Evolutionary conservation across 2,797 vertebrate genomes (phyloP).

Genomic region (Anabacerthia variegaticeps): DNA sequence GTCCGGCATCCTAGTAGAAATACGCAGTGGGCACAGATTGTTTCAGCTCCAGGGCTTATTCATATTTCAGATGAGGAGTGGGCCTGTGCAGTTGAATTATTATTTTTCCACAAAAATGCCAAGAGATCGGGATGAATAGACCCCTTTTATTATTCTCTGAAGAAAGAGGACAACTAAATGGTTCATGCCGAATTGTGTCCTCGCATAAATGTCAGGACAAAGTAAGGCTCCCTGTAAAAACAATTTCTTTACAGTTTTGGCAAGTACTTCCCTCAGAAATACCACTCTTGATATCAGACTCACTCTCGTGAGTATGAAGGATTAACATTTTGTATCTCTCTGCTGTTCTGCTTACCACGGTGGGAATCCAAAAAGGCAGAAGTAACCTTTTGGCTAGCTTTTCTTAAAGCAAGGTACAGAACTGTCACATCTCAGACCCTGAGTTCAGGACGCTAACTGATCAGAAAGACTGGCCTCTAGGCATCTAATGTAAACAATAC

Average conservation of each 20-base stretch:
- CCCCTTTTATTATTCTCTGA: slow-evolving; percentile 62
- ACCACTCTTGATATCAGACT: slow-evolving; percentile 5
- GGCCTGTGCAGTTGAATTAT: slow-evolving; percentile 51
- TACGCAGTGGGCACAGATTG: slow-evolving; percentile 50
- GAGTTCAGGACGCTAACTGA: neutral
- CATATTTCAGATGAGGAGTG: slow-evolving; percentile 66
- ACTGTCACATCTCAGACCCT: neutral
- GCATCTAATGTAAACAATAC: neutral
- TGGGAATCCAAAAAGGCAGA: neutral
- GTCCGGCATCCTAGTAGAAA: neutral
- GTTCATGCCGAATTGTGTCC: slow-evolving; percentile 36
- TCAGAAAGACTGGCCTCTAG: neutral
- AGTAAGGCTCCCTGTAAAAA: slow-evolving; percentile 46
- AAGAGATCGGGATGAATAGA: slow-evolving; percentile 58
- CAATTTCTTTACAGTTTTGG: slow-evolving; percentile 54
- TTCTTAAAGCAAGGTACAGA: neutral
- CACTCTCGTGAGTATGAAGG: neutral
- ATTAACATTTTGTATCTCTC: neutral
- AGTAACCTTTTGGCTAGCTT: neutral
- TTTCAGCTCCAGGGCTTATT: slow-evolving; percentile 21
- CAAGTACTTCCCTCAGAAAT: slow-evolving; percentile 11
- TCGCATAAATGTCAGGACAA: slow-evolving; percentile 56
- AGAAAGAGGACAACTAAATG: slow-evolving; percentile 54
- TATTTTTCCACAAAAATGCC: slow-evolving; percentile 61
- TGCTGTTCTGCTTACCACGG: neutral